phyloP scores from a whole-genome alignment of 2,797 vertebrate species.

The Thamnophis elegans region DNA sequence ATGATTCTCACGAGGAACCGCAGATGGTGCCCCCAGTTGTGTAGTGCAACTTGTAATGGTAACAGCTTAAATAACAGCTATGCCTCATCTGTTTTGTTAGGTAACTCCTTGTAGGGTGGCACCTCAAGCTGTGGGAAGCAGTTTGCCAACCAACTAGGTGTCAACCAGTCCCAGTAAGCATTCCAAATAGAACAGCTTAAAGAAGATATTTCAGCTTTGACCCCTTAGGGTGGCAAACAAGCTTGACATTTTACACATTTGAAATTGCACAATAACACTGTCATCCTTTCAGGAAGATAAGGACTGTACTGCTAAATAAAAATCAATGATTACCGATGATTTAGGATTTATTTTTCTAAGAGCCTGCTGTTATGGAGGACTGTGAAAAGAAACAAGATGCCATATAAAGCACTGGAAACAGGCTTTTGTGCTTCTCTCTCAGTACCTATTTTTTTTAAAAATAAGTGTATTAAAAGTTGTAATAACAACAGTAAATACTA shows the following conservation, averaged over 20 bases:
- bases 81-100: not conserved
- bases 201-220: not conserved
- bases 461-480: not conserved
- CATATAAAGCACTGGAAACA: conserved; percentile 27
- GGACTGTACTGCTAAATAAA: not conserved
- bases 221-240: not conserved
- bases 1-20: not conserved
- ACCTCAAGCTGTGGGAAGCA: not conserved
- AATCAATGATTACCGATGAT: conserved; percentile 13
- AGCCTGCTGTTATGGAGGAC: conserved; percentile 25
- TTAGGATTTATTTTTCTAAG: not conserved
- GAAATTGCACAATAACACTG: not conserved
- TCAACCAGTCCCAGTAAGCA: not conserved
- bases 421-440: conserved; percentile 38
- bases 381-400: conserved; percentile 23
- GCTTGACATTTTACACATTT: not conserved
- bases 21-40: not conserved
- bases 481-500: not conserved
- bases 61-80: not conserved
- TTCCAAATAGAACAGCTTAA: not conserved
- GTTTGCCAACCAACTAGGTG: not conserved
- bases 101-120: not conserved
- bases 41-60: not conserved
- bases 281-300: not conserved
- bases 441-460: not conserved